Evolutionary conservation across 64 coral and sea anemone genomes (phyloP).

Genomic region (Anthopleura sola): DNA sequence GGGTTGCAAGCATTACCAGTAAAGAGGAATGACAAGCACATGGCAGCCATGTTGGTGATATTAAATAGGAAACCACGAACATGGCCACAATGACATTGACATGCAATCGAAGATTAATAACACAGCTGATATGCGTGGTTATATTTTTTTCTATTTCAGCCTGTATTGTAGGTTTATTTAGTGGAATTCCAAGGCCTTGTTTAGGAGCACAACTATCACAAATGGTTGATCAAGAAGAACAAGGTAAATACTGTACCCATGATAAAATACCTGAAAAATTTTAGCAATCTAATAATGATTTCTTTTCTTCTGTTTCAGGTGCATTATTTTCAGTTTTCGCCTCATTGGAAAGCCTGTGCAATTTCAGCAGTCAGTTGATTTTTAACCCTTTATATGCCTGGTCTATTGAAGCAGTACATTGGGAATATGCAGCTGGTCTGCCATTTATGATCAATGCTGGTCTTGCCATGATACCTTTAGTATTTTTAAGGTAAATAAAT

Average conservation of each 20-base stretch:
- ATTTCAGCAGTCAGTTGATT: constrained; percentile 72
- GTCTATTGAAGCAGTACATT: constrained; percentile 48
- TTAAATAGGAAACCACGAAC: too few species aligned
- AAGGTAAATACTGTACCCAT: constrained; percentile 75
- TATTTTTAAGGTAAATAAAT: constrained; percentile 79
- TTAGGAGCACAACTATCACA: constrained; percentile 83
- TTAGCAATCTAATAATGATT: too few species aligned
- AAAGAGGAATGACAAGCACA: too few species aligned
- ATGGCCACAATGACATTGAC: too few species aligned
- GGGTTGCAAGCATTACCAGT: too few species aligned
- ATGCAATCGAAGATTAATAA: too few species aligned
- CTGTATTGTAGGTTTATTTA: constrained; percentile 57
- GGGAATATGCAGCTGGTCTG: constrained; percentile 82
- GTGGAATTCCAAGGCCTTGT: constrained; percentile 78
- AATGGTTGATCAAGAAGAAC: constrained; percentile 78
- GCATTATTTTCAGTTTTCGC: constrained; percentile 81
- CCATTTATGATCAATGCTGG: constrained; percentile 91
- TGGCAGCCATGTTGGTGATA: too few species aligned
- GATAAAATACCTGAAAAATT: background rate
- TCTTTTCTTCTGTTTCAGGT: constrained; percentile 34
- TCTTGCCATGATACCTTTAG: constrained; percentile 51
- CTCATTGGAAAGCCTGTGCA: constrained; percentile 81
- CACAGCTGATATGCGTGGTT: too few species aligned
- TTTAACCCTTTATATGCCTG: constrained; percentile 83
- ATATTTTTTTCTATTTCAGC: constrained; percentile 48